These are phyloP conservation scores for Salminus brasiliensis DNA, from an alignment of 2,113 vertebrate genomes.

Conservation along the genomic window DNA sequence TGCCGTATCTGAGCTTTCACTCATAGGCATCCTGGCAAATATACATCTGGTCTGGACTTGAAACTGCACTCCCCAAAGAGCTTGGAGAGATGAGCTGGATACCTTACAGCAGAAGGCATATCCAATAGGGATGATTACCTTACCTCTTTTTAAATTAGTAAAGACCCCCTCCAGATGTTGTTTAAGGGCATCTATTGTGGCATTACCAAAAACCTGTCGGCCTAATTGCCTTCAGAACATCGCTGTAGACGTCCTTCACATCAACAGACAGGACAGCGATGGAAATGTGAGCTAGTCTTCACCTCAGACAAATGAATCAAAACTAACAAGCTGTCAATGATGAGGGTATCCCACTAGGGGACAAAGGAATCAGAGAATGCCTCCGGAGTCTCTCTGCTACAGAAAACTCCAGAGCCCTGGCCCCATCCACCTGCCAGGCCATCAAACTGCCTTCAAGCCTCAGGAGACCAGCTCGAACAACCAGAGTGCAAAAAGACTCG, in stretches of 20 bases:
- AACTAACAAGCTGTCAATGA: slow-evolving; percentile 12
- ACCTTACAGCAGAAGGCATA: too few species aligned
- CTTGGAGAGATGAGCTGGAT: neutral
- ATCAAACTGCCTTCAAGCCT: slow-evolving; percentile 49
- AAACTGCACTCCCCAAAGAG: neutral
- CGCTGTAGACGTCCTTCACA: neutral
- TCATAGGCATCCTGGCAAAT: neutral
- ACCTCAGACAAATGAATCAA: slow-evolving; percentile 27
- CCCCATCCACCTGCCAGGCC: slow-evolving; percentile 48
- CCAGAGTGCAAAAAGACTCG: slow-evolving; percentile 28
- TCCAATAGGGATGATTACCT: too few species aligned
- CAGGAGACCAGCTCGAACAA: slow-evolving; percentile 43
- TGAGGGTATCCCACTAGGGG: slow-evolving; percentile 23
- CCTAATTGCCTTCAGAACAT: neutral
- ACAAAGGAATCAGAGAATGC: slow-evolving; percentile 44
- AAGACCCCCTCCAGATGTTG: neutral
- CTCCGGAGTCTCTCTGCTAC: slow-evolving; percentile 26
- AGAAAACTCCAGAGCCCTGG: slow-evolving; percentile 33
- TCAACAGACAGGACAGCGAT: too few species aligned
- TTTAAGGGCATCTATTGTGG: too few species aligned
- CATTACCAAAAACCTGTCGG: neutral
- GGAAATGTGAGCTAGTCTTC: neutral
- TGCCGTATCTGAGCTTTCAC: neutral
- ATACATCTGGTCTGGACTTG: neutral
- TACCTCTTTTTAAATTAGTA: neutral